Percentiles rank a stretch among this genome's conserved stretches.
Conservation (phyloP, 2,797 vertebrate species). For the Propithecus deckenii region DNA sequence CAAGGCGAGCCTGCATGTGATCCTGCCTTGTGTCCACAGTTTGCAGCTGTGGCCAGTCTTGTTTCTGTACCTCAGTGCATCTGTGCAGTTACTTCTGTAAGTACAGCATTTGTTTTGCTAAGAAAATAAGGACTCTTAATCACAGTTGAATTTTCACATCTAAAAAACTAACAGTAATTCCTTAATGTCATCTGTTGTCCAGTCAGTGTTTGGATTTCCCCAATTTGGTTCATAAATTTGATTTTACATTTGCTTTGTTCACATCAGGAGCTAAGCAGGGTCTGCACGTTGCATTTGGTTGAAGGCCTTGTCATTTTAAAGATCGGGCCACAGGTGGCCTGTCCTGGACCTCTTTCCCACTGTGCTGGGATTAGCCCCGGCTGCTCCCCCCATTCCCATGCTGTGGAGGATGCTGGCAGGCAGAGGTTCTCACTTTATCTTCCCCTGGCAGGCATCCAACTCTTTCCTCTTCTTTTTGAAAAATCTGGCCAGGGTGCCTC, state of each 20-base stretch:
- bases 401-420: neutral
- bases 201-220: neutral
- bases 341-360: neutral
- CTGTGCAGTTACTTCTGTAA: neutral
- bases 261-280: neutral
- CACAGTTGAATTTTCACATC: neutral
- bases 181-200: neutral
- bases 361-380: neutral
- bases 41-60: neutral
- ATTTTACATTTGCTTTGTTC: neutral
- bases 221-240: neutral
- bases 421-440: neutral
- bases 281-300: neutral
- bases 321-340: neutral
- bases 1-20: fast-evolving
- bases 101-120: neutral
- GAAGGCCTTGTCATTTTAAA: neutral
- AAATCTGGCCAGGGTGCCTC: neutral
- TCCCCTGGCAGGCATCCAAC: neutral
- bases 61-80: neutral
- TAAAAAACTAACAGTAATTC: neutral
- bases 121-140: neutral
- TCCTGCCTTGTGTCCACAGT: too few relatives aligned
- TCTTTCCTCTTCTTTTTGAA: neutral
- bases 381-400: neutral